Percentiles rank a stretch among this genome's conserved stretches.
Conservation (phyloP, 2,888 invertebrate species). For the Autographa pulchrina region DNA sequence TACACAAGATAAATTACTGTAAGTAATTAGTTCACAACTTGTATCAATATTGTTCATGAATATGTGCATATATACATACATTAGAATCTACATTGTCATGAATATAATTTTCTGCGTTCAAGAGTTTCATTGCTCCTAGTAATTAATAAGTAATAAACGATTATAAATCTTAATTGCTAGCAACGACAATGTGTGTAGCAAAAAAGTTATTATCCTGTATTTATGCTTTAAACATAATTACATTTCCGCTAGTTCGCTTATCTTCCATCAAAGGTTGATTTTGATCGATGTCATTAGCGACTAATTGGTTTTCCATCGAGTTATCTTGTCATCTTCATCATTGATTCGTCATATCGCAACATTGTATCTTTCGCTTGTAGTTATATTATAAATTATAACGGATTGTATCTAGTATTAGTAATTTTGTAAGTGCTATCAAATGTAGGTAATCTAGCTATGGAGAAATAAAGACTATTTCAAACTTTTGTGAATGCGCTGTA, state of each 20-base stretch:
- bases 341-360: slow-evolving; percentile 16
- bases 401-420: slow-evolving; percentile 5
- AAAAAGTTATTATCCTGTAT: slow-evolving; percentile 6
- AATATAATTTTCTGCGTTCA: neutral
- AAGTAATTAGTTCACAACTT: neutral
- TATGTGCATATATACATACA: neutral
- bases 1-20: neutral
- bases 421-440: neutral
- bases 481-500: neutral
- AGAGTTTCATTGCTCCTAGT: neutral
- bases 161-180: neutral
- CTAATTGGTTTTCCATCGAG: slow-evolving; percentile 32
- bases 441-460: neutral
- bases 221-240: slow-evolving; percentile 22
- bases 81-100: neutral
- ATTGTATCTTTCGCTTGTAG: slow-evolving; percentile 25
- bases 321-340: slow-evolving; percentile 15
- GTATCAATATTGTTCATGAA: neutral
- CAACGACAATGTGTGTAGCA: neutral
- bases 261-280: slow-evolving; percentile 32
- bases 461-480: neutral
- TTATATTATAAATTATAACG: neutral
- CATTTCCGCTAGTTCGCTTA: slow-evolving; percentile 34
- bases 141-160: neutral
- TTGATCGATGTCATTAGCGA: slow-evolving; percentile 32